These are phyloP conservation scores for Antrozous pallidus DNA, from an alignment of 2,797 vertebrate genomes.

Conservation along the genomic window DNA sequence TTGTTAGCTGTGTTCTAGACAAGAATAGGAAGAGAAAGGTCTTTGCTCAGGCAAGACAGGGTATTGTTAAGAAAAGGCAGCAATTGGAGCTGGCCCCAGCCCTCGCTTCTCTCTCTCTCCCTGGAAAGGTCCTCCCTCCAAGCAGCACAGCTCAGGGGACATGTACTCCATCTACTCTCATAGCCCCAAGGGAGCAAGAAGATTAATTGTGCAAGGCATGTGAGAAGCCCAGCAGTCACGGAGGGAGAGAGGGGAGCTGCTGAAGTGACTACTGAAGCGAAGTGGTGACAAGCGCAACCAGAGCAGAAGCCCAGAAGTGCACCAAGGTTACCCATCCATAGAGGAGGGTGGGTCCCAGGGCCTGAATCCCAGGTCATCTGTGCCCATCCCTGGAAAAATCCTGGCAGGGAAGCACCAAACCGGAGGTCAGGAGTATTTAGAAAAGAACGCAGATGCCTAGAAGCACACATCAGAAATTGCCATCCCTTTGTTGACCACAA, in stretches of 20 bases:
- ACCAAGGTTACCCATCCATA: neutral
- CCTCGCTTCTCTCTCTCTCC: constrained; percentile 17
- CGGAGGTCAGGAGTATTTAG: constrained; percentile 22
- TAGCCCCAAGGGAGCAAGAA: neutral
- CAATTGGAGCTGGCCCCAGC: constrained; percentile 24
- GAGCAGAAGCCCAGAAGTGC: neutral
- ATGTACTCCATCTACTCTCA: neutral
- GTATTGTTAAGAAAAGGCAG: constrained; percentile 53
- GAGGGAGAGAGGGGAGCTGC: neutral
- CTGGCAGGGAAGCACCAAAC: neutral
- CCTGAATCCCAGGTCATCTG: constrained; percentile 10
- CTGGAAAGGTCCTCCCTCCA: neutral
- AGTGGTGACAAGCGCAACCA: neutral
- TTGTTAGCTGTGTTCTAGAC: constrained; percentile 59
- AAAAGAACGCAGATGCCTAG: constrained; percentile 50
- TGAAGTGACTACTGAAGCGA: neutral
- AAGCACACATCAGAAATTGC: neutral
- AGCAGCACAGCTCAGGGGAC: neutral
- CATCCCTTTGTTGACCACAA: constrained; percentile 9
- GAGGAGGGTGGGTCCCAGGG: neutral
- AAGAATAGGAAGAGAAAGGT: constrained; percentile 54
- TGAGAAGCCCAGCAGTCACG: neutral
- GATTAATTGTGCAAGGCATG: neutral
- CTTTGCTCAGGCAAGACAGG: constrained; percentile 64
- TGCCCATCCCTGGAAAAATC: constrained; percentile 67